Percentiles rank a stretch among this genome's conserved stretches.
Evolutionary conservation across 92 coral and sea anemone species (phyloP).

Genomic region (Actinernus sp.): DNA sequence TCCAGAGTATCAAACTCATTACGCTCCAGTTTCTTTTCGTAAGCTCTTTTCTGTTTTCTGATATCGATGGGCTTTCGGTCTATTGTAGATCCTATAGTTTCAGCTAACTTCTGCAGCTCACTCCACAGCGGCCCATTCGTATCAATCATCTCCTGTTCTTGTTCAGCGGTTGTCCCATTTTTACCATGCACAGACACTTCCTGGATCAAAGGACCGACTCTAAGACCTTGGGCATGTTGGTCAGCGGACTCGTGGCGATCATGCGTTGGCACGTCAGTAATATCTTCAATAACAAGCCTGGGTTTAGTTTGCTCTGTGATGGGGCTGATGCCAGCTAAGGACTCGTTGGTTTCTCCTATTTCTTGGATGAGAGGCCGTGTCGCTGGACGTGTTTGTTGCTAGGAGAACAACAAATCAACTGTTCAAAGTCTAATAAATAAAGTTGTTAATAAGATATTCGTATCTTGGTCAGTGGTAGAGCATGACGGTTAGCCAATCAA

Average conservation of each 20-base stretch:
- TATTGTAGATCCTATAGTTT: constrained; percentile 83
- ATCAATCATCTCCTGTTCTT: not conserved
- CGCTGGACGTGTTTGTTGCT: too few species aligned
- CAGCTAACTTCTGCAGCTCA: constrained; percentile 77
- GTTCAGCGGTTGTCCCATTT: too few species aligned
- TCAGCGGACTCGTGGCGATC: constrained; percentile 5
- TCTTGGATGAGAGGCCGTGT: constrained; percentile 46
- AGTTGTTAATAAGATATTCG: too few species aligned
- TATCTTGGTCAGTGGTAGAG: too few species aligned
- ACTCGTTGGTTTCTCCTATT: not conserved
- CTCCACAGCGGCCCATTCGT: constrained; percentile 53
- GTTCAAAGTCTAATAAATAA: too few species aligned
- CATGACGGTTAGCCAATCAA: too few species aligned
- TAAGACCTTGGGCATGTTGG: constrained; percentile 6
- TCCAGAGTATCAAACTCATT: constrained; percentile 33
- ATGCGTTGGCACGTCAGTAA: constrained; percentile 9
- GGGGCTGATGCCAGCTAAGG: not conserved
- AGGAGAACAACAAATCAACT: too few species aligned
- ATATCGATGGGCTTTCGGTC: constrained; percentile 85
- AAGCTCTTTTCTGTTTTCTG: constrained; percentile 65
- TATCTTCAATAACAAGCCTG: constrained; percentile 32
- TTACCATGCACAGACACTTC: too few species aligned
- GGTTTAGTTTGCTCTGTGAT: not conserved
- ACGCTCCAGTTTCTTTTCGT: constrained; percentile 40
- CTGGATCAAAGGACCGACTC: not conserved